A percentile compares a stretch with the other conserved stretches of the same genome.
These are phyloP conservation scores for Flexamia atlantica DNA, from an alignment of 2,888 invertebrate species.

Conservation along the genomic window DNA sequence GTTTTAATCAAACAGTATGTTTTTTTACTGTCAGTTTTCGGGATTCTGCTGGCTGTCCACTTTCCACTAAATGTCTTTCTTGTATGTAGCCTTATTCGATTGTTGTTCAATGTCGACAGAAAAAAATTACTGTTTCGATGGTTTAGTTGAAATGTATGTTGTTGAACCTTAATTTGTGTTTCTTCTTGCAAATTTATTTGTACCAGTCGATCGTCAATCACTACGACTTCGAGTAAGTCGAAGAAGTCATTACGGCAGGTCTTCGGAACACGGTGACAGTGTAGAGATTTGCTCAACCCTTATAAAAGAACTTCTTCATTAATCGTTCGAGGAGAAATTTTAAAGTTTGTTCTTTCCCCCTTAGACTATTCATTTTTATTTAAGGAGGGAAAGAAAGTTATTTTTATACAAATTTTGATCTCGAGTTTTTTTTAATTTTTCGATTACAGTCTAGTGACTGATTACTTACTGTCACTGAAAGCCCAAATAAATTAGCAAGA, in stretches of 20 bases:
- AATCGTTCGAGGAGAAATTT: no score
- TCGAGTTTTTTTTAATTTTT: no score
- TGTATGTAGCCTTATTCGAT: conserved; percentile 11
- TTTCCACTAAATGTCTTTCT: conserved; percentile 23
- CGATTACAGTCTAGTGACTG: neutral
- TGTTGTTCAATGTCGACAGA: conserved; percentile 19
- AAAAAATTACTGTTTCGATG: neutral
- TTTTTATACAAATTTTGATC: no score
- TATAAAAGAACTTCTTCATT: no score
- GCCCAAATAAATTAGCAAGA: conserved; percentile 18
- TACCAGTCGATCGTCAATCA: neutral
- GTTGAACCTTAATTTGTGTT: conserved; percentile 7
- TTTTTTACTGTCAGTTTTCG: neutral
- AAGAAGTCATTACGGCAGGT: no score
- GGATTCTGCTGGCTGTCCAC: neutral
- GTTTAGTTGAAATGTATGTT: conserved; percentile 17
- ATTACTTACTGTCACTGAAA: neutral
- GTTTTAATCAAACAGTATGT: neutral
- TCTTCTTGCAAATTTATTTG: conserved; percentile 30
- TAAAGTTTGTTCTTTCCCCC: no score
- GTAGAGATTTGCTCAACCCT: no score
- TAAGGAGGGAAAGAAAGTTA: no score
- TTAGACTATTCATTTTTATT: no score
- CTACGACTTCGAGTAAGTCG: no score
- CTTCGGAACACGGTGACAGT: no score